Percentiles rank a stretch among this genome's conserved stretches.
Conservation (phyloP, 2,113 vertebrate species). For the Pelusios castaneus region DNA sequence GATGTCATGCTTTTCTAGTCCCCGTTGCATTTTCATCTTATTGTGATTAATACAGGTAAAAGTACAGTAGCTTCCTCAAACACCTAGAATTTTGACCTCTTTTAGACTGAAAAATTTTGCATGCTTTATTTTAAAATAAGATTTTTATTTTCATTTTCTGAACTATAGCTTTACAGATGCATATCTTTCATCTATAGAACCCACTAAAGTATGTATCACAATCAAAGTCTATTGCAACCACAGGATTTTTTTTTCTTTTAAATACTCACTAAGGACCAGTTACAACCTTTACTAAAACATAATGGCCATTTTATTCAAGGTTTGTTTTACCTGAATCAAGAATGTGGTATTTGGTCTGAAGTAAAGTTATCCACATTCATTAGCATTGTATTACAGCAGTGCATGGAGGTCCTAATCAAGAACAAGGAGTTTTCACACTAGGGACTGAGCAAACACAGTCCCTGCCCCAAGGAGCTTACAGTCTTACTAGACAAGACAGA, state of each 20-base stretch:
- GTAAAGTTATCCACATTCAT: background rate
- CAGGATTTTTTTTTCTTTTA: background rate
- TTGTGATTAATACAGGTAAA: background rate
- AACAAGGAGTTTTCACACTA: background rate
- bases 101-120: background rate
- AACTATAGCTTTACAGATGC: too few species aligned
- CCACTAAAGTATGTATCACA: background rate
- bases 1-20: background rate
- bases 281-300: background rate
- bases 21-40: background rate
- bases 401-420: background rate
- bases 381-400: background rate
- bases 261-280: background rate
- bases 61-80: background rate
- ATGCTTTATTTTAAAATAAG: background rate
- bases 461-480: background rate
- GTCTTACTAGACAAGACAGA: background rate
- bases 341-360: background rate
- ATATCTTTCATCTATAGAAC: background rate
- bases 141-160: background rate
- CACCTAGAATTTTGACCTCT: background rate
- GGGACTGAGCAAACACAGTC: background rate
- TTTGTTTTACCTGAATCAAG: background rate
- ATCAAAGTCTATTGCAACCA: background rate
- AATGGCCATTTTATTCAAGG: background rate